phyloP scores from a whole-genome alignment of 2,797 vertebrate genomes.

The Danio albolineatus region DNA sequence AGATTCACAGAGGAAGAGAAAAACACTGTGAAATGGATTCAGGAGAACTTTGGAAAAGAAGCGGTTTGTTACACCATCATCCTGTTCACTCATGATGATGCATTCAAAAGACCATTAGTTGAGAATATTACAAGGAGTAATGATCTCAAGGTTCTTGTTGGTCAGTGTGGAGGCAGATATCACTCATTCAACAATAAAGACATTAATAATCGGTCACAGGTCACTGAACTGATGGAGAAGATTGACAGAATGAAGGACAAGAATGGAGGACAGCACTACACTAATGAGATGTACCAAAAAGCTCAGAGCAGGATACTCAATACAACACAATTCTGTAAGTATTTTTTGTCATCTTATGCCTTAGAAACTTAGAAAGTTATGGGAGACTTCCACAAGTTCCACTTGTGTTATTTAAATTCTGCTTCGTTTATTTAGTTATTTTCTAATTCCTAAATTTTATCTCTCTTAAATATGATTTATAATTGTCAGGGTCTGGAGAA shows the following conservation, averaged over 20 bases:
- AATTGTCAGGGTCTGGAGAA: too few species aligned
- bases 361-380: too few species aligned
- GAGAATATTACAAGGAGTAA: neutral
- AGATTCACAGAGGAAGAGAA: constrained; percentile 4
- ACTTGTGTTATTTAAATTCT: too few species aligned
- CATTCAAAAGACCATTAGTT: neutral
- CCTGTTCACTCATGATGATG: constrained; percentile 35
- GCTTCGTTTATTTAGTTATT: too few species aligned
- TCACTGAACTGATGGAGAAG: constrained; percentile 34
- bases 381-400: too few species aligned
- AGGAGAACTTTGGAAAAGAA: neutral
- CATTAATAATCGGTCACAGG: neutral
- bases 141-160: neutral
- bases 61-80: neutral
- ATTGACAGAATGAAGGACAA: neutral
- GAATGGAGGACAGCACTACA: neutral
- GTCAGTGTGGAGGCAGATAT: constrained; percentile 15
- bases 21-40: constrained; percentile 22
- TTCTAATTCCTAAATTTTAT: too few species aligned
- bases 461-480: too few species aligned
- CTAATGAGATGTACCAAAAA: too few species aligned
- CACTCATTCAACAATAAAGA: constrained; percentile 22
- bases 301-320: too few species aligned
- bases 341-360: too few species aligned
- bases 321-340: too few species aligned